Evolutionary conservation across 2,888 invertebrate species (phyloP).

Genomic region (Hartigia nigra): DNA sequence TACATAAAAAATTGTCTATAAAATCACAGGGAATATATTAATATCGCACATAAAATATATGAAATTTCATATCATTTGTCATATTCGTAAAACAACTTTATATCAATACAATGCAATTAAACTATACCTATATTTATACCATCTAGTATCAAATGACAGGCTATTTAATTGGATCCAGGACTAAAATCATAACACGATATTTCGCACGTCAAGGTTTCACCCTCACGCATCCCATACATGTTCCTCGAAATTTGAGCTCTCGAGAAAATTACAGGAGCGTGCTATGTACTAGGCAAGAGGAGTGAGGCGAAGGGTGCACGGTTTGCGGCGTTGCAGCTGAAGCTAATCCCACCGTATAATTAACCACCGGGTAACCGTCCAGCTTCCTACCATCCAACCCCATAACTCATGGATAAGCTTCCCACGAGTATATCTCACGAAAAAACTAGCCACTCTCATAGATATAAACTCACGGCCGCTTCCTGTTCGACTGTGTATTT

Average conservation of each 20-base stretch:
- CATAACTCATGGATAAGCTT: conserved; percentile 60
- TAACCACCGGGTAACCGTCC: conserved; percentile 58
- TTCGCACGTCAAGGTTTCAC: conserved; percentile 30
- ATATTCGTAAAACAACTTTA: no score
- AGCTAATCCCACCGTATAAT: conserved; percentile 64
- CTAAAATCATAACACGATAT: conserved; percentile 39
- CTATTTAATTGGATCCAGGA: conserved; percentile 26
- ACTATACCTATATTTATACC: not conserved
- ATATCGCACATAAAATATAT: no score
- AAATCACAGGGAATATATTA: no score
- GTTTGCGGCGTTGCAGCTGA: conserved; percentile 51
- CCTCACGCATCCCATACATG: conserved; percentile 36
- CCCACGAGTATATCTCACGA: conserved; percentile 37
- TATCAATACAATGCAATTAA: no score
- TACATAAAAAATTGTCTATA: no score
- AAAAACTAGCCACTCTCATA: conserved; percentile 2
- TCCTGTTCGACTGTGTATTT: not conserved
- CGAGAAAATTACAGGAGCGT: conserved; percentile 60
- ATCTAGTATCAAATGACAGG: not conserved
- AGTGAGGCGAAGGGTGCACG: conserved; percentile 11
- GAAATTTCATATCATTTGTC: no score
- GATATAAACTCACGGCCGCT: conserved; percentile 1
- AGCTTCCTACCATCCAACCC: conserved; percentile 36
- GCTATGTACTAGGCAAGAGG: not conserved
- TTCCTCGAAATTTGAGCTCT: conserved; percentile 49